Base-by-base conservation (phyloP, 2,113 vertebrate species). In the Litocranius walleri region DNA sequence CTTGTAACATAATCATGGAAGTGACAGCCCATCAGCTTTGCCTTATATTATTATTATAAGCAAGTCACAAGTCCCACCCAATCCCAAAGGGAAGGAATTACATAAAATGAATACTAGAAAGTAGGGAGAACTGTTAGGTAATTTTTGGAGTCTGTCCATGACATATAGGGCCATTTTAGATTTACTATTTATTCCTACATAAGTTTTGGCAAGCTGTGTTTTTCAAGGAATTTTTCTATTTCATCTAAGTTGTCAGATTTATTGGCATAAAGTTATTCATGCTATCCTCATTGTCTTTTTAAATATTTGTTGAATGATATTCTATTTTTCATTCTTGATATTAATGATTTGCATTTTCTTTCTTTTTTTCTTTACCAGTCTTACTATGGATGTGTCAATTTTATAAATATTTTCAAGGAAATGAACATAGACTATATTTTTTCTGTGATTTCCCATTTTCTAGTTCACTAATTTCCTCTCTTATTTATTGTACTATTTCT, bases 221-320 rank as follows among this genome's bases (percentile, higher is more conserved):
- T 93, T 94, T 92, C 50, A 97, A 80, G 30, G 13, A 90, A 52
- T 45, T 95, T 83, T 91, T 45, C 33, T 77, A 48, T 92, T 91
- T 88, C 45, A 45, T 78, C 40, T 78, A 50, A 67, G 25, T 36
- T 94, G 61, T 95, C 54, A 91, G 50, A 83, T 67, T 87, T 92
- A 78, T 90, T 94, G 33, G 19, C 45, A n/a, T 27, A 14, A 13
- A 59, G 3, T 59, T 95, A 67, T 64, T 50, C 25, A 85, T 30
- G 33, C 11, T 59, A 36, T 74, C 4, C 11, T 91, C 25, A 7
- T 36, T 89, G 61, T 84, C 13, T 94, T 90, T 87, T 33, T 23
- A 97, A 93, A 92, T 97, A 67, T 52, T 95, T 96, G 67, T 87
- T 23, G 48, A 67, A 6, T 57, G n/a, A 29, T 88, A 2, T 33